Conservation (phyloP, 2,888 invertebrate genomes). For the Chaetogeoica ovagalla region DNA sequence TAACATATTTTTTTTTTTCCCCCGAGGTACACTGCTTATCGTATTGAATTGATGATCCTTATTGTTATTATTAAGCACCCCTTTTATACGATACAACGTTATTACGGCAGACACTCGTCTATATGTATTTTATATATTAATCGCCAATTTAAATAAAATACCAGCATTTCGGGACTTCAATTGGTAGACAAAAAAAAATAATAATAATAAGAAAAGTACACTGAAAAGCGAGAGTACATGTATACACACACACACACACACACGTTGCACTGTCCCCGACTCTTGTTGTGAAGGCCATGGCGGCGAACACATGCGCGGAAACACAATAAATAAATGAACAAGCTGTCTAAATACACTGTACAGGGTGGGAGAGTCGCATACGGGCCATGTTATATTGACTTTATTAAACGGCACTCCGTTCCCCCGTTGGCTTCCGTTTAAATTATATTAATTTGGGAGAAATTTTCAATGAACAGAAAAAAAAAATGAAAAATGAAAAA, state of each 20-base stretch:
- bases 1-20: background rate
- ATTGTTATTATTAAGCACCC: constrained; percentile 29
- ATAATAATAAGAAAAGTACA: constrained; percentile 12
- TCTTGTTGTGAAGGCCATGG: constrained; percentile 4
- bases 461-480: too few species aligned
- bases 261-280: background rate
- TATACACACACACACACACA: too few species aligned
- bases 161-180: constrained; percentile 41
- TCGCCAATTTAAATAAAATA: constrained; percentile 50
- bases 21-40: constrained; percentile 2
- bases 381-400: constrained; percentile 49
- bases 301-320: constrained; percentile 43
- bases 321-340: constrained; percentile 46
- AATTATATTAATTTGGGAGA: constrained; percentile 30
- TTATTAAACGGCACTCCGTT: constrained; percentile 37
- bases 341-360: constrained; percentile 45
- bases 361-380: constrained; percentile 21
- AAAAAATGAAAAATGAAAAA: too few species aligned
- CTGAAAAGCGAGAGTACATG: constrained; percentile 29
- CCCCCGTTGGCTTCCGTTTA: constrained; percentile 40
- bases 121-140: background rate
- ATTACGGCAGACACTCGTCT: background rate
- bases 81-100: background rate
- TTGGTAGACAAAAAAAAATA: constrained; percentile 44
- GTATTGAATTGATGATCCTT: constrained; percentile 12